Evolutionary conservation across 1,140 invertebrate species (phyloP).

Genomic region (Temnothorax curvispinosus): DNA sequence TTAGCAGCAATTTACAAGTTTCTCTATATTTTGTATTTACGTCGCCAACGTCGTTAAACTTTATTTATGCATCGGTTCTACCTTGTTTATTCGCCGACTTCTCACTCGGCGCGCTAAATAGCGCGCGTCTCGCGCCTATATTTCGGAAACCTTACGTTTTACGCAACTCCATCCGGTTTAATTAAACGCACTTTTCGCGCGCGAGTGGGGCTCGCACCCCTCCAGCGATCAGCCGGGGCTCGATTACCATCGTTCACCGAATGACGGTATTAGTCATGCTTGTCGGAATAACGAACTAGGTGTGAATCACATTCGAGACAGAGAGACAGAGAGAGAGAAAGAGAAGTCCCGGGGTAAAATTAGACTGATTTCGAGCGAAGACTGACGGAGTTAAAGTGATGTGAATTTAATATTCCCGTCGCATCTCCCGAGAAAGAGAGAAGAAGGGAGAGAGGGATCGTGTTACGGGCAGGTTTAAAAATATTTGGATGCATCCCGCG

Average conservation of each 20-base stretch:
- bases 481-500: slow-evolving; percentile 14
- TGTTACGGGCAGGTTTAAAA: slow-evolving; percentile 21
- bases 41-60: background rate
- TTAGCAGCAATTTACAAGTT: background rate
- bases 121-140: background rate
- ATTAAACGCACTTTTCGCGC: slow-evolving; percentile 31
- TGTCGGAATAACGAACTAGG: slow-evolving; percentile 61
- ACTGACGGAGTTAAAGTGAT: slow-evolving; percentile 19
- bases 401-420: slow-evolving; percentile 27
- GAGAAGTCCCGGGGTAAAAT: slow-evolving; percentile 30
- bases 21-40: background rate
- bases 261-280: slow-evolving; percentile 64
- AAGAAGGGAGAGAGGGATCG: background rate
- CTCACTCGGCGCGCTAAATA: background rate
- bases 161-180: background rate
- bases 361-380: slow-evolving; percentile 40
- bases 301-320: slow-evolving; percentile 51
- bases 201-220: background rate
- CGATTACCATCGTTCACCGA: slow-evolving; percentile 39
- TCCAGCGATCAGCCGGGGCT: background rate
- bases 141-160: slow-evolving; percentile 3
- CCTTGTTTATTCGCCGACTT: background rate
- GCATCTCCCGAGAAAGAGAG: background rate
- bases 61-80: background rate
- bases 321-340: background rate